These are phyloP conservation scores for Chelonoidis abingdonii DNA, from an alignment of 2,113 vertebrate species.

Conservation along the genomic window DNA sequence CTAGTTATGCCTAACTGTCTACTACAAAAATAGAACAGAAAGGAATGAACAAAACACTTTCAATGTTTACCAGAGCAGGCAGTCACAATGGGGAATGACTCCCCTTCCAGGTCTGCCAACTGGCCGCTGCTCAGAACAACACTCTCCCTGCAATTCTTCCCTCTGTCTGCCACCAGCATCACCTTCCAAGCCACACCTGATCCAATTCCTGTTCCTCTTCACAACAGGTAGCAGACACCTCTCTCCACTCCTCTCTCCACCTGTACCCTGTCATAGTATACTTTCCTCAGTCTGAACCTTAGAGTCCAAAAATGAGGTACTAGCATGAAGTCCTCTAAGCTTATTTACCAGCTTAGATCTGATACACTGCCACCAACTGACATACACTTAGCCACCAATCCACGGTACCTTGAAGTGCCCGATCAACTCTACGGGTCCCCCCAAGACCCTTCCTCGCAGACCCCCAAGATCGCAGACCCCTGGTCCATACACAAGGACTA, in stretches of 20 bases:
- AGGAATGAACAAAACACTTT: slow-evolving; percentile 23
- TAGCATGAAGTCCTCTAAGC: too few species aligned
- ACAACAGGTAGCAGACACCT: not conserved
- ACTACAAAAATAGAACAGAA: slow-evolving; percentile 53
- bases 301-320: too few species aligned
- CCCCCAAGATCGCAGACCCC: too few species aligned
- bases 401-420: too few species aligned
- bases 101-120: not conserved
- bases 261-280: not conserved
- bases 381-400: too few species aligned
- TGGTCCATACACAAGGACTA: too few species aligned
- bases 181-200: not conserved
- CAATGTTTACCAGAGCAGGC: not conserved
- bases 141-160: not conserved
- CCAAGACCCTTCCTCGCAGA: too few species aligned
- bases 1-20: slow-evolving; percentile 52
- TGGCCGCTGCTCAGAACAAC: not conserved
- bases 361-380: too few species aligned
- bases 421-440: too few species aligned
- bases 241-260: not conserved
- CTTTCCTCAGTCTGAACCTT: too few species aligned
- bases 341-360: too few species aligned
- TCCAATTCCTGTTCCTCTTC: not conserved
- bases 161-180: not conserved
- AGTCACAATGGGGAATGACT: not conserved